These are phyloP conservation scores for Malurus cyaneus DNA, from an alignment of 2,113 vertebrate species.

Conservation along the genomic window DNA sequence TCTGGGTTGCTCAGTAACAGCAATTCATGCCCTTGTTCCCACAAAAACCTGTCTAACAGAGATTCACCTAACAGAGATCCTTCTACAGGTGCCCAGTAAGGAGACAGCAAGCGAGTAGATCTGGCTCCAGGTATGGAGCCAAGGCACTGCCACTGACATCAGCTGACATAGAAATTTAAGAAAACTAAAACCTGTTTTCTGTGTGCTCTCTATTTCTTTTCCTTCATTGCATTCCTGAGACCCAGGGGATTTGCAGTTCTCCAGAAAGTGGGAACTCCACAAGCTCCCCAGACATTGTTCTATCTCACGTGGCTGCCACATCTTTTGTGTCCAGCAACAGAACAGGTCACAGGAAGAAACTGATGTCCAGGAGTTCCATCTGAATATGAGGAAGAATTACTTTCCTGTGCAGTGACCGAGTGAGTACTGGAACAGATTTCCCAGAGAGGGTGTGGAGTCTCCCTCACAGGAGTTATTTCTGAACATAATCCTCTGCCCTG, in stretches of 20 bases:
- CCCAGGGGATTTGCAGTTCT: not conserved
- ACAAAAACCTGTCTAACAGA: too few species aligned
- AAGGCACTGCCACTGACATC: not conserved
- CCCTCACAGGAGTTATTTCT: too few species aligned
- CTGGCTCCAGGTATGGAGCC: too few species aligned
- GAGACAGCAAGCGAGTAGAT: too few species aligned
- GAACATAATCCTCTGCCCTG: too few species aligned
- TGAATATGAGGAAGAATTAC: not conserved
- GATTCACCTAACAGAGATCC: too few species aligned
- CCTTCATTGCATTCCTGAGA: not conserved
- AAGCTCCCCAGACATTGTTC: not conserved
- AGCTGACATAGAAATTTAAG: too few species aligned
- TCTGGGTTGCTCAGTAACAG: too few species aligned
- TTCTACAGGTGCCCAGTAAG: too few species aligned
- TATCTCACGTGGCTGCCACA: not conserved
- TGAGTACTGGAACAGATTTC: not conserved
- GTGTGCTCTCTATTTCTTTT: not conserved
- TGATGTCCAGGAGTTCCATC: not conserved
- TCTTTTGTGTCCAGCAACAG: not conserved
- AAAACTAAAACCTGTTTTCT: not conserved
- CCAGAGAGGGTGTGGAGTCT: too few species aligned
- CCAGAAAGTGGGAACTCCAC: not conserved
- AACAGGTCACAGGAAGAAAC: not conserved
- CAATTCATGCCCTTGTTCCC: too few species aligned
- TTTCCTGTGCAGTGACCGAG: not conserved